These are phyloP conservation scores for Nezara viridula DNA, from an alignment of 2,888 invertebrate species.

Conservation along the genomic window DNA sequence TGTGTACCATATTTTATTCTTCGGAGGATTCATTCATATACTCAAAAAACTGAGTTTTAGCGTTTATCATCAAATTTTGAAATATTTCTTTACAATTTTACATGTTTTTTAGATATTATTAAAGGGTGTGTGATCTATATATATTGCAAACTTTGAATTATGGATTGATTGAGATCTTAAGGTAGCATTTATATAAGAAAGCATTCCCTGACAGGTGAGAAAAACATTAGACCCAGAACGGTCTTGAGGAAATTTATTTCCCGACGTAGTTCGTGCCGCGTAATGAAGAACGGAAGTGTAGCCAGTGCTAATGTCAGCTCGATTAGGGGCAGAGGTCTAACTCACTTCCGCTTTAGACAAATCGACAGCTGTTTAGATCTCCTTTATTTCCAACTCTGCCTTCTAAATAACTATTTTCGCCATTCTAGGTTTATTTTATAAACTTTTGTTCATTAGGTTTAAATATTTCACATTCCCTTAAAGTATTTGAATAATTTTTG, in stretches of 20 bases:
- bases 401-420: background rate
- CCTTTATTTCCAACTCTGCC: conserved; percentile 31
- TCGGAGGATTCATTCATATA: too few relatives aligned
- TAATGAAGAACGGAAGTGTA: conserved; percentile 49
- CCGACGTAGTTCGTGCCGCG: conserved; percentile 10
- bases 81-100: too few relatives aligned
- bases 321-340: conserved; percentile 39
- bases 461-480: background rate
- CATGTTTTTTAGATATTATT: too few relatives aligned
- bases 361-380: conserved; percentile 45
- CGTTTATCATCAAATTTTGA: too few relatives aligned
- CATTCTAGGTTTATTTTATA: background rate
- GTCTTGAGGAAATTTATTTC: conserved; percentile 42
- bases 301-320: conserved; percentile 36
- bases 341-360: conserved; percentile 49
- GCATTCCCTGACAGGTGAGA: background rate
- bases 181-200: background rate
- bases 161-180: background rate
- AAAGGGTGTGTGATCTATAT: too few relatives aligned
- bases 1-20: too few relatives aligned
- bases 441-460: background rate
- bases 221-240: background rate
- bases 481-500: background rate
- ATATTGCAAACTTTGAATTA: too few relatives aligned
- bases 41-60: too few relatives aligned